Evolutionary conservation across 2,797 vertebrate genomes (phyloP).

Genomic region (Bovichtus variegatus): DNA sequence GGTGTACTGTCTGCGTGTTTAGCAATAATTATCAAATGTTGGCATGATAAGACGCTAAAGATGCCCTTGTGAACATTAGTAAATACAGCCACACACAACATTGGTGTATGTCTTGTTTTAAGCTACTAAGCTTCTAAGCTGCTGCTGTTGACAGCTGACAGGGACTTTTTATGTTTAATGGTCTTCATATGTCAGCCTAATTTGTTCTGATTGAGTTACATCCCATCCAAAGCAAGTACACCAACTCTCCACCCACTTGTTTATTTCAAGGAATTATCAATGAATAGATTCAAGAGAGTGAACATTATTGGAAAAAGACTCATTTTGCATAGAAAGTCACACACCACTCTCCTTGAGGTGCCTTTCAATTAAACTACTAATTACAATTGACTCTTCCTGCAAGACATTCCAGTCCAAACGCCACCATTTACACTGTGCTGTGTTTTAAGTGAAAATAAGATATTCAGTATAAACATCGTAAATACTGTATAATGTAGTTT

Average conservation of each 20-base stretch:
- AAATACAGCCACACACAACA: background rate
- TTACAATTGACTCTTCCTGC: background rate
- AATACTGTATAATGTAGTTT: conserved; percentile 18
- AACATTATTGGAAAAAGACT: background rate
- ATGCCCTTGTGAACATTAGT: background rate
- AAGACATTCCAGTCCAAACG: background rate
- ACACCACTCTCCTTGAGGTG: conserved; percentile 12
- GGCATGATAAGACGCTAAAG: background rate
- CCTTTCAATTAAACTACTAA: conserved; percentile 29
- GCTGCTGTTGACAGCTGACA: background rate
- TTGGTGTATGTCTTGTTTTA: background rate
- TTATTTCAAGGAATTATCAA: conserved; percentile 1
- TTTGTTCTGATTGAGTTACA: conserved; percentile 15
- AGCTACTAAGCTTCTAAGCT: background rate
- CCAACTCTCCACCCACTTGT: background rate
- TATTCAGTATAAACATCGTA: conserved; percentile 29
- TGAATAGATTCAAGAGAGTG: conserved; percentile 12
- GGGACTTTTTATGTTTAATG: background rate
- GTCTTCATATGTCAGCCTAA: background rate
- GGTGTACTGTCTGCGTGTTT: background rate
- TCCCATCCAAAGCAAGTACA: background rate
- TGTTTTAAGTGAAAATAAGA: conserved; percentile 17
- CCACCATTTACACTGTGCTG: background rate
- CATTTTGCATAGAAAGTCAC: conserved; percentile 12
- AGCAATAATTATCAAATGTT: background rate